Base-by-base conservation (phyloP, 1,140 invertebrate species). In the Cyphomyrmex costatus region DNA sequence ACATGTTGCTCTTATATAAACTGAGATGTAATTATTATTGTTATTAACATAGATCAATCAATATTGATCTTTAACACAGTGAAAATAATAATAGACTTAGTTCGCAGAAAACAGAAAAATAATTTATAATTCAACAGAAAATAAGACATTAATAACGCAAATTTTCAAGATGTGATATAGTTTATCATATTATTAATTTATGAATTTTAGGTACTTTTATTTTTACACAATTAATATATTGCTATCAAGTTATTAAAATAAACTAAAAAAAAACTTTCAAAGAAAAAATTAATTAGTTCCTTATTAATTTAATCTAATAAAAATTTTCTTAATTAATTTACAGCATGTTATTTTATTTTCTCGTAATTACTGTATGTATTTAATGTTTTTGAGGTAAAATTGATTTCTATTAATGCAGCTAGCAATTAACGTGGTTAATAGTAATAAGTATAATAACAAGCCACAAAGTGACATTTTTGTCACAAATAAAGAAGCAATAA, bases 401-500 rank as follows among this genome's bases (percentile, higher is more conserved):
- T 19, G 24, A 70, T 82, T 71, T 27, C 58, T 30, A 56, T 80
- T 24, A 68, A 53, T 5, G 10, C 27, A 27, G 33, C 21, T 46
- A 56, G 49, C 68, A 60, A 83, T 83, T 83, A 83, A 83, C 33
- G 58, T 24, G 51, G 33, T 80, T 68, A 80, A 80, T 80, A 70
- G 78, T 80, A 70, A 80, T 42, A 42, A 42, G 10, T 42, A 2
- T 42, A 42, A 42, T 70, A 56, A 68, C 30, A 27, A 56, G 78
- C 21, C 46, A 16, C 61, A 63, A 33, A 7, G n/a, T 14, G 51
- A 71, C 36, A 42, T 42, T 42, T 42, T 42, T 42, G 8, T 12
- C 10, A 2, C 36, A 42, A 42, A 42, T 42, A 73, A 83, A 83
- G n/a, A 83, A 83, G 79, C 79, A 83, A 83, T 83, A 83, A 68